phyloP scores from a whole-genome alignment of 2,888 invertebrate genomes.

The Nasonovia ribisnigri region DNA sequence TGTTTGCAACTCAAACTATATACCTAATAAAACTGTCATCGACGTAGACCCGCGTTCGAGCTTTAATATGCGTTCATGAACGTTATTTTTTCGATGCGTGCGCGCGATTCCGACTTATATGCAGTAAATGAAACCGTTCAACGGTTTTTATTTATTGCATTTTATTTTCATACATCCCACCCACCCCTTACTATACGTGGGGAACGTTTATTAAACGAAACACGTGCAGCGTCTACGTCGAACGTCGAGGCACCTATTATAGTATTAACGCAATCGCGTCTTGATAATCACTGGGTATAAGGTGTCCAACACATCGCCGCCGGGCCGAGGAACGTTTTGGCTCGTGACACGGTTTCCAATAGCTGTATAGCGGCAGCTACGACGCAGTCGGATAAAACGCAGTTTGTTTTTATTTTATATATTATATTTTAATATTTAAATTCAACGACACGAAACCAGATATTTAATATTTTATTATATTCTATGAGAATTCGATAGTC shows the following conservation, averaged over 20 bases:
- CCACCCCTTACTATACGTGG: not conserved
- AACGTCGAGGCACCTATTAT: not conserved
- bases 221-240: not conserved
- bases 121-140: not conserved
- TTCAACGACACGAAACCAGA: not conserved
- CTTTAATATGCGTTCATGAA: not conserved
- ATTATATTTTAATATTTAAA: constrained; percentile 17
- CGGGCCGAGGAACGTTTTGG: constrained; percentile 46
- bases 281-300: constrained; percentile 38
- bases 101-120: not conserved
- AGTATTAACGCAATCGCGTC: constrained; percentile 38
- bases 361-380: not conserved
- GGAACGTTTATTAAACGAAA: constrained; percentile 21
- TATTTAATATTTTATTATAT: not conserved
- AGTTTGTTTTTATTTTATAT: not conserved
- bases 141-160: constrained; percentile 23
- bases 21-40: constrained; percentile 26
- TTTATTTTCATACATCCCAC: not conserved
- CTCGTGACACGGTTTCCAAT: constrained; percentile 41
- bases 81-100: not conserved
- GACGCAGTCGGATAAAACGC: not conserved
- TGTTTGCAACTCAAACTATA: not conserved
- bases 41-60: not conserved
- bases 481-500: not conserved
- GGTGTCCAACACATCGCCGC: constrained; percentile 42